A percentile compares a stretch with the other conserved stretches of the same genome.
Evolutionary conservation across 2,797 vertebrate genomes (phyloP).

Genomic region (Nyctibius grandis): DNA sequence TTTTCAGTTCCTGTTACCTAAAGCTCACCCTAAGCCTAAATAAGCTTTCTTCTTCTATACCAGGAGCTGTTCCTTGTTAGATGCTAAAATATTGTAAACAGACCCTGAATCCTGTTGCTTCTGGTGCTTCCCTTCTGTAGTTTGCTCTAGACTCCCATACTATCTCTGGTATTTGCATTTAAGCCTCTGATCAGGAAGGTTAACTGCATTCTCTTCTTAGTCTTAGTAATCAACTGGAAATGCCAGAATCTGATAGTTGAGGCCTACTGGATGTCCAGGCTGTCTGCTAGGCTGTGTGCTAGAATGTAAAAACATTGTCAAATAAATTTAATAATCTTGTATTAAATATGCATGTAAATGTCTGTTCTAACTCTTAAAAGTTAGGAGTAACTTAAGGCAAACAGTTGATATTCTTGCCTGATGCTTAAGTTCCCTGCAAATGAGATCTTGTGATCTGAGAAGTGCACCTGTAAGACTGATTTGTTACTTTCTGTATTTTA

Average conservation of each 20-base stretch:
- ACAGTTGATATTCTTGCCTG: not conserved
- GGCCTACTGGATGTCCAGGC: not conserved
- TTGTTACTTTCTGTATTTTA: constrained; percentile 18
- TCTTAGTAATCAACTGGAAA: not conserved
- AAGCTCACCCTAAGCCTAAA: not conserved
- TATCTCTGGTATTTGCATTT: not conserved
- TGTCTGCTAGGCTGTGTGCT: not conserved
- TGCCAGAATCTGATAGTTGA: not conserved
- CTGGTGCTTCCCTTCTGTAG: not conserved
- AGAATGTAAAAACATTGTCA: not conserved
- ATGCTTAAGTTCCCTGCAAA: not conserved
- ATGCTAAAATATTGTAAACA: not conserved
- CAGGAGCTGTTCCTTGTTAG: not conserved
- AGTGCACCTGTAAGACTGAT: not conserved
- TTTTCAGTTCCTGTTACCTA: not conserved
- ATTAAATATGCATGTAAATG: not conserved
- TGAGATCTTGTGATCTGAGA: not conserved
- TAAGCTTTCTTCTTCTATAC: not conserved
- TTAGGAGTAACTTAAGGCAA: not conserved
- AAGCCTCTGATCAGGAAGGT: not conserved
- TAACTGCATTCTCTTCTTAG: not conserved
- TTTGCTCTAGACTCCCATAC: not conserved
- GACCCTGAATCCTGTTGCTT: not conserved
- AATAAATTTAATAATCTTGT: not conserved
- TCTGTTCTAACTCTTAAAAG: not conserved